Evolutionary conservation across 2,888 invertebrate genomes (phyloP).

Genomic region (Agrilus mali): DNA sequence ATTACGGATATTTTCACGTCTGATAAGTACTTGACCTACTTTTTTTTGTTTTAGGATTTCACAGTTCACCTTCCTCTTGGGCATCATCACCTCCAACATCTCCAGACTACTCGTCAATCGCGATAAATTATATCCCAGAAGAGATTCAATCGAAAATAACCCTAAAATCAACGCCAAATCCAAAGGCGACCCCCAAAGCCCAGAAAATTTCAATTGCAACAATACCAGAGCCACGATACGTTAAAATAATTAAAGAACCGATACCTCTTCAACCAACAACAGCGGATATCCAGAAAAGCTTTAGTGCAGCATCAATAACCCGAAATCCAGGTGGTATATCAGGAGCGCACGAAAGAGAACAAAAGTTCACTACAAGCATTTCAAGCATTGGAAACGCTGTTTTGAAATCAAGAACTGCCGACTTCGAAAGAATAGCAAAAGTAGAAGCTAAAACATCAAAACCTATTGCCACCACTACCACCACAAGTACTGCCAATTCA

Average conservation of each 20-base stretch:
- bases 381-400: conserved; percentile 54
- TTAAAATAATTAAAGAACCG: conserved; percentile 9
- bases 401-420: conserved; percentile 51
- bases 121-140: conserved; percentile 42
- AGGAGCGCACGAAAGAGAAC: conserved; percentile 14
- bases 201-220: conserved; percentile 51
- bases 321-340: conserved; percentile 1
- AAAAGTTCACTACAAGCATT: conserved; percentile 42
- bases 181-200: conserved; percentile 27
- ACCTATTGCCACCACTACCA: conserved; percentile 24
- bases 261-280: background rate
- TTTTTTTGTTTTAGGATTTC: conserved; percentile 17
- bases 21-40: too few relatives aligned
- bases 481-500: conserved; percentile 19
- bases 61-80: conserved; percentile 45
- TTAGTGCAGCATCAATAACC: conserved; percentile 19
- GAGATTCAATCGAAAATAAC: conserved; percentile 19
- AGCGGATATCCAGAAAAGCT: conserved; percentile 20
- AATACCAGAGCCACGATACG: conserved; percentile 35
- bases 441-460: conserved; percentile 39
- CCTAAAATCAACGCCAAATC: conserved; percentile 21
- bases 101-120: conserved; percentile 40
- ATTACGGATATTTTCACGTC: too few relatives aligned
- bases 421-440: conserved; percentile 47
- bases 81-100: conserved; percentile 45